Evolutionary conservation across 2,113 vertebrate species (phyloP), one percentile per base, ranked within the genome.

Genomic region (Acrocephalus kingi): DNA sequence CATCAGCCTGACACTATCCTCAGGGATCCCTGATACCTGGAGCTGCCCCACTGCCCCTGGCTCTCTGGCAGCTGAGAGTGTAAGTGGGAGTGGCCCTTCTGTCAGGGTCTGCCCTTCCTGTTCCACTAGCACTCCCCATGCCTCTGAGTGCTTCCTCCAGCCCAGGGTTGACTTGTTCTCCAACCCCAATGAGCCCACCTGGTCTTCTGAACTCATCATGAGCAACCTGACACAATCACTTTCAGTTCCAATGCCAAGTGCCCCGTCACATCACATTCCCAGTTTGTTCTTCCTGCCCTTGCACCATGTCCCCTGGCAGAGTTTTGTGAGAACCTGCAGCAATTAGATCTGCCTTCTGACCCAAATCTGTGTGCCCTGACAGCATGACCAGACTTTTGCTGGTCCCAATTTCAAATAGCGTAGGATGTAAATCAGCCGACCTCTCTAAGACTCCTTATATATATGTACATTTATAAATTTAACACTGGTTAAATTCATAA

Each of bases 391-490:
- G 31, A 48, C 11, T 41, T 41, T 48, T 0, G 0, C 10, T 1
- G 0, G 3, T 45, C 30, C 5, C 16, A 75, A 0, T 52, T 76
- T 80, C 58, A 43, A 41, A 43, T 1, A 45, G 2, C 2, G 2
- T 27, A 61, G 8, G 8, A 71, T 48, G 6, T 15, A 56, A 82
- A 73, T 43, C 37, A 48, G 28, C 13, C 59, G 27, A 54, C 15
- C 3, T 56, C 25, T 77, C 25, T 67, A 58, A 23, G 17, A 48
- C 19, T 73, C 23, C 12, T 7, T 58, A 31, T 8, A 19, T 30
- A 10, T 14, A 63, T 24, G 3, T 33, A 31, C 6, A 27, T 15
- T 45, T 39, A 59, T 12, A 43, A 49, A 54, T 23, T 31, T 77
- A 31, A 43, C 9, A 27, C 1, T 24, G 2, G 2, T n/a, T n/a